phyloP scores from a whole-genome alignment of 2,888 invertebrate species.

The Phaedon cochleariae region DNA sequence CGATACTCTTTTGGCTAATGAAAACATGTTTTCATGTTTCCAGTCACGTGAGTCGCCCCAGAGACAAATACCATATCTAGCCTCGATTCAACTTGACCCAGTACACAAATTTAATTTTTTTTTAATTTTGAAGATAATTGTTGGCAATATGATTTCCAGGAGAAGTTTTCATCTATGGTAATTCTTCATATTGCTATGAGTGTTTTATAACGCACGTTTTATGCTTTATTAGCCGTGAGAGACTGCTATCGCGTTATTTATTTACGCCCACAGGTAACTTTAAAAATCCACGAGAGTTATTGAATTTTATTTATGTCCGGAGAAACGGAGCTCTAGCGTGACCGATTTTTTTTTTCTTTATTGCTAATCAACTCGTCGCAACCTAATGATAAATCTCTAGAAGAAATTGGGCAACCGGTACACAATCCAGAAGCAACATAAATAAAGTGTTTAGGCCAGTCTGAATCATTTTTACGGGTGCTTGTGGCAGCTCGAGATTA shows the following conservation, averaged over 20 bases:
- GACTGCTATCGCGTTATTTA: conserved; percentile 15
- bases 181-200: too few species aligned
- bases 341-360: background rate
- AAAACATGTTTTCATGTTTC: too few species aligned
- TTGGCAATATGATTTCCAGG: too few species aligned
- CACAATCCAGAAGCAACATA: background rate
- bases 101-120: too few species aligned
- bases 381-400: background rate
- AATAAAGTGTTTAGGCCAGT: background rate
- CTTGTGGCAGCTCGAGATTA: background rate
- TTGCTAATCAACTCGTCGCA: background rate
- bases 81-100: too few species aligned
- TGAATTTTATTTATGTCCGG: conserved; percentile 6
- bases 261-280: conserved; percentile 18
- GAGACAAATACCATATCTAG: too few species aligned
- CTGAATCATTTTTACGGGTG: background rate
- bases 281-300: conserved; percentile 19
- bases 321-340: background rate
- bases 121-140: too few species aligned
- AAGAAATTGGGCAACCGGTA: background rate
- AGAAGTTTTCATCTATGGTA: too few species aligned
- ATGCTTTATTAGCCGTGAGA: conserved; percentile 17
- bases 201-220: conserved; percentile 12
- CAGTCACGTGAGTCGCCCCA: too few species aligned
- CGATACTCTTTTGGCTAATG: too few species aligned